Evolutionary conservation across 2,888 invertebrate genomes (phyloP).

Genomic region (Athalia cordata): DNA sequence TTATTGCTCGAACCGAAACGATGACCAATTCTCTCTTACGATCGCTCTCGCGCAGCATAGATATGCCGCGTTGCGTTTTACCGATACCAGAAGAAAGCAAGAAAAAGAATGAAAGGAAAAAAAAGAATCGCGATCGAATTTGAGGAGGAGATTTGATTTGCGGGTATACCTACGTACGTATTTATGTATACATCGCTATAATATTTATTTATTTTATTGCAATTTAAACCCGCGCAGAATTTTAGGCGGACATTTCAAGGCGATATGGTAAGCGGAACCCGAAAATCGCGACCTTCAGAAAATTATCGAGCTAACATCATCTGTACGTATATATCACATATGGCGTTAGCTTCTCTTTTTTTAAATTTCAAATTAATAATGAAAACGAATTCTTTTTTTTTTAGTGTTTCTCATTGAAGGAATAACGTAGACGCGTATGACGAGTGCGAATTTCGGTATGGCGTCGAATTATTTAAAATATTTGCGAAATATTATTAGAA

Average conservation of each 20-base stretch:
- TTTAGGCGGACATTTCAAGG: constrained; percentile 38
- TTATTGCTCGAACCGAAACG: no score
- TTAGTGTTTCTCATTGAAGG: no score
- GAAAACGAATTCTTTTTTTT: no score
- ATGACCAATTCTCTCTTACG: no score
- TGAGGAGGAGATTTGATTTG: neutral
- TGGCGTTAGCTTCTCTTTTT: no score
- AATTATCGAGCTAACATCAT: neutral
- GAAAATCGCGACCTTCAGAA: constrained; percentile 13
- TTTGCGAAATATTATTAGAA: no score
- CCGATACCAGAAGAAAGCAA: neutral
- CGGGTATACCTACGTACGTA: neutral
- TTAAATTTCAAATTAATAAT: no score
- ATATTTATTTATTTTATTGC: constrained; percentile 2
- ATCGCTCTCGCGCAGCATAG: neutral
- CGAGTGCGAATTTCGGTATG: no score
- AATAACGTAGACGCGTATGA: no score
- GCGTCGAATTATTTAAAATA: no score
- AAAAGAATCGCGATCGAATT: neutral
- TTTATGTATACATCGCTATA: neutral
- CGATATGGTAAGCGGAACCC: constrained; percentile 34
- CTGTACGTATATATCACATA: no score
- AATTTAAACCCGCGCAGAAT: constrained; percentile 11
- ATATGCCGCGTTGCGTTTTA: neutral
- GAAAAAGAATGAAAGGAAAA: neutral